phyloP scores from a whole-genome alignment of 2,113 vertebrate species.

The Solea solea region DNA sequence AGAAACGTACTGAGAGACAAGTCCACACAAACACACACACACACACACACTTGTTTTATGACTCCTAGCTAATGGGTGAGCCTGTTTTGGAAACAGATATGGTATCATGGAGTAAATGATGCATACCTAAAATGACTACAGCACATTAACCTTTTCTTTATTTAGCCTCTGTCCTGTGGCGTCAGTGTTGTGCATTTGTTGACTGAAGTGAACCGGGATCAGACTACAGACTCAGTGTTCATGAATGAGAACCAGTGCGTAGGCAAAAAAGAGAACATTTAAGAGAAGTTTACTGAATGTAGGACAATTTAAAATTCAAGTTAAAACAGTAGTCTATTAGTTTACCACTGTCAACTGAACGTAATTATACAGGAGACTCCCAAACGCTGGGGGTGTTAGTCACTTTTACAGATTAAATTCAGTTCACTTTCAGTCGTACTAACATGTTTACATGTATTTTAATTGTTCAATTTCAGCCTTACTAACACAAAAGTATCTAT shows the following conservation, averaged over 20 bases:
- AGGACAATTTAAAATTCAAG: too few species aligned
- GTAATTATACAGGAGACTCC: too few species aligned
- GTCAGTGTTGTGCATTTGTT: neutral
- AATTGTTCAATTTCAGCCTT: too few species aligned
- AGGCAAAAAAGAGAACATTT: neutral
- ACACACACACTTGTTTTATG: constrained; percentile 17
- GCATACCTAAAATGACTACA: constrained; percentile 54
- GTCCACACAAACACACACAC: constrained; percentile 11
- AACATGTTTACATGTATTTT: too few species aligned
- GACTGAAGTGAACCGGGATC: neutral
- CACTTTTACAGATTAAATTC: too few species aligned
- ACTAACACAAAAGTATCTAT: too few species aligned
- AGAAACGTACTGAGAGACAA: constrained; percentile 21
- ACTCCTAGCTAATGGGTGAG: constrained; percentile 38
- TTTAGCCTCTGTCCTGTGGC: constrained; percentile 47
- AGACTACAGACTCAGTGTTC: neutral
- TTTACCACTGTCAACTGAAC: neutral
- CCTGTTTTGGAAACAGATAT: constrained; percentile 65
- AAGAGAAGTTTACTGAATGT: neutral
- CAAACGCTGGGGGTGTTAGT: too few species aligned
- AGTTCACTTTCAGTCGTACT: too few species aligned
- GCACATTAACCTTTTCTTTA: constrained; percentile 63
- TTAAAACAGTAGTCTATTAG: too few species aligned
- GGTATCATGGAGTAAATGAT: constrained; percentile 49
- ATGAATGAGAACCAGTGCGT: neutral